These are phyloP conservation scores for Helicorthomorpha holstii DNA, from an alignment of 1,140 invertebrate species.

Conservation along the genomic window DNA sequence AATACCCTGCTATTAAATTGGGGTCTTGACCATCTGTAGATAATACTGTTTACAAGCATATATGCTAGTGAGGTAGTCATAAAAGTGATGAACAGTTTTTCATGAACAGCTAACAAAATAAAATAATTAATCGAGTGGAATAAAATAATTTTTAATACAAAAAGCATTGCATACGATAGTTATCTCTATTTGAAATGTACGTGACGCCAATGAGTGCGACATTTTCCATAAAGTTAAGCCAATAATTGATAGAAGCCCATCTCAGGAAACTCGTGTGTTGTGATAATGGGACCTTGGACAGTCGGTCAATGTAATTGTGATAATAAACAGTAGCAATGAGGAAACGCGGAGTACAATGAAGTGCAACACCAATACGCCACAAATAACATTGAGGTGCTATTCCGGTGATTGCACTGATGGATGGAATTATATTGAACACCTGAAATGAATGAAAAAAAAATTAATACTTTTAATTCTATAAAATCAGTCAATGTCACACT, in stretches of 20 bases:
- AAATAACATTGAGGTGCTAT: constrained; percentile 79
- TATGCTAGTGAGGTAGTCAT: constrained; percentile 72
- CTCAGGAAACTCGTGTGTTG: constrained; percentile 28
- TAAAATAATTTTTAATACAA: background rate
- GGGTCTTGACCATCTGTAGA: constrained; percentile 18
- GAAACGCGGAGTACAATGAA: constrained; percentile 72
- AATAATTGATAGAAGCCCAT: constrained; percentile 57
- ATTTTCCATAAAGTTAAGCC: constrained; percentile 68
- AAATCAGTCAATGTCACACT: background rate
- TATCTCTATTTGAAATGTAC: constrained; percentile 82
- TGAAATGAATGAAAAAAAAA: constrained; percentile 25
- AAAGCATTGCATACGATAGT: constrained; percentile 61
- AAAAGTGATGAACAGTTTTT: constrained; percentile 81
- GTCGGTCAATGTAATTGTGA: constrained; percentile 53
- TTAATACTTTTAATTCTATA: background rate
- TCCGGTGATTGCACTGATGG: constrained; percentile 78
- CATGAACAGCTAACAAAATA: constrained; percentile 59
- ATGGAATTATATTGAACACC: constrained; percentile 81
- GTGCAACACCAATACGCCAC: constrained; percentile 75
- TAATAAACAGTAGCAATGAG: constrained; percentile 66
- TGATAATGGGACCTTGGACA: constrained; percentile 16
- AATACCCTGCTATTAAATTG: background rate
- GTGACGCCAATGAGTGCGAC: constrained; percentile 68
- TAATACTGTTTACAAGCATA: constrained; percentile 40
- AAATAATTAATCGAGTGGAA: constrained; percentile 1